Percentiles rank a stretch among this genome's conserved stretches.
These are phyloP conservation scores for Sipha maydis DNA, from an alignment of 2,888 invertebrate species.

Conservation along the genomic window DNA sequence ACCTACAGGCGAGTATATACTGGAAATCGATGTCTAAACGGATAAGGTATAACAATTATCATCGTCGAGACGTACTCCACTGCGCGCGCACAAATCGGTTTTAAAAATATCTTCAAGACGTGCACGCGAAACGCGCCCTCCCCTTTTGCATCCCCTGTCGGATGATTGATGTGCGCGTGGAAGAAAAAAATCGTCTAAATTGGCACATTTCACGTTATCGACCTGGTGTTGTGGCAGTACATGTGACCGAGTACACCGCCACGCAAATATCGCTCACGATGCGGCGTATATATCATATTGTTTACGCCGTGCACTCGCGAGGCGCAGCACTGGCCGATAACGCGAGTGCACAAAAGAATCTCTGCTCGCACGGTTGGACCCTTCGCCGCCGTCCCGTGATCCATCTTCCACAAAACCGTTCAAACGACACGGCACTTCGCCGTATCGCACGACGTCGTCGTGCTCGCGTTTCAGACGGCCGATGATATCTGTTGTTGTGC, in stretches of 20 bases:
- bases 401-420: constrained; percentile 38
- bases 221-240: background rate
- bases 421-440: constrained; percentile 34
- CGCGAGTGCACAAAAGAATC: background rate
- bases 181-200: background rate
- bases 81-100: background rate
- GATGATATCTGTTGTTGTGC: background rate
- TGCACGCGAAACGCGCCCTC: background rate
- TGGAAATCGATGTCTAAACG: no score
- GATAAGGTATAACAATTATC: no score
- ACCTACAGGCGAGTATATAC: no score
- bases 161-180: background rate
- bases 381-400: constrained; percentile 13
- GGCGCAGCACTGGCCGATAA: background rate
- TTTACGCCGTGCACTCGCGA: background rate
- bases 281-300: background rate
- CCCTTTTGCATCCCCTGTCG: background rate
- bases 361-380: background rate
- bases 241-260: background rate
- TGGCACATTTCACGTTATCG: background rate
- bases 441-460: background rate
- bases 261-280: background rate
- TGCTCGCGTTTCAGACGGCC: constrained; percentile 37
- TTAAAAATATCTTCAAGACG: background rate
- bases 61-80: no score